Percentiles rank a stretch among this genome's conserved stretches.
Evolutionary conservation across 2,797 vertebrate species (phyloP).

Genomic region (Halcyon badia): DNA sequence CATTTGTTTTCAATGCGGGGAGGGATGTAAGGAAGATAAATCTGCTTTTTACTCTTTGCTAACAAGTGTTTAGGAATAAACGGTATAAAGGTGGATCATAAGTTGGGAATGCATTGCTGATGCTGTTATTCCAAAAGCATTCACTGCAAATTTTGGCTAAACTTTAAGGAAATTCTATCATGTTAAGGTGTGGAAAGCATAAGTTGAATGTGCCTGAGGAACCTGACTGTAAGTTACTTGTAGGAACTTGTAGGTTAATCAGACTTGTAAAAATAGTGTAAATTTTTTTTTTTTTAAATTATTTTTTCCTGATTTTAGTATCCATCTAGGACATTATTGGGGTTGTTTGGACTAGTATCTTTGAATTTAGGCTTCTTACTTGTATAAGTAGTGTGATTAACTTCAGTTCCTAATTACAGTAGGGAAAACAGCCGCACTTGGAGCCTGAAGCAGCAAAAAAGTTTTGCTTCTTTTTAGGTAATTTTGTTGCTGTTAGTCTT

Average conservation of each 20-base stretch:
- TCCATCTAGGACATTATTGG: background rate
- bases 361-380: background rate
- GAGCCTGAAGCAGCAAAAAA: background rate
- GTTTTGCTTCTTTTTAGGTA: background rate
- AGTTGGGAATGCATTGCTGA: background rate
- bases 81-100: background rate
- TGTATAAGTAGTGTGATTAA: background rate
- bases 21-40: background rate
- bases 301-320: background rate
- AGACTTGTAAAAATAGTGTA: background rate
- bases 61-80: background rate
- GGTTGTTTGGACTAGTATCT: background rate
- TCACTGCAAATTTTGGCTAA: background rate
- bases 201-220: background rate
- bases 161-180: background rate
- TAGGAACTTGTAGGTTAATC: background rate
- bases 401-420: background rate
- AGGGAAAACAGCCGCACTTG: background rate
- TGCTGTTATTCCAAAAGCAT: background rate
- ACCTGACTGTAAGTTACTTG: too few species aligned
- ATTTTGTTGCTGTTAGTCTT: background rate
- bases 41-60: background rate
- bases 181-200: background rate
- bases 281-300: background rate
- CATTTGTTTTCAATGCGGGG: background rate